Evolutionary conservation across 2,113 vertebrate species (phyloP), one percentile per base, ranked within the genome.

Genomic region (Seriola quinqueradiata): DNA sequence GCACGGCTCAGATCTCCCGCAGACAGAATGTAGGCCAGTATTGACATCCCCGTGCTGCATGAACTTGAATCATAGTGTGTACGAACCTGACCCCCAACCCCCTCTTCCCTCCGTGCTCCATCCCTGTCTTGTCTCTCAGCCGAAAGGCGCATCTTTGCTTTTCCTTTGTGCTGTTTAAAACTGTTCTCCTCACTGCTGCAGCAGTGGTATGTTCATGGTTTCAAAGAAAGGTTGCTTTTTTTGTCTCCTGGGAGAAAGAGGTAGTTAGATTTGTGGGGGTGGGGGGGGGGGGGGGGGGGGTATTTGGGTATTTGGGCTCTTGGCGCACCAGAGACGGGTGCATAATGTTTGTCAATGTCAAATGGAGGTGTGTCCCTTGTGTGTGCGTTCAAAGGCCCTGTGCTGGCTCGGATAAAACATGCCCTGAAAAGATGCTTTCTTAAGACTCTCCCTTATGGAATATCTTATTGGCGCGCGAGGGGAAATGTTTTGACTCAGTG

Each of bases 321-420:
- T 61, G 25, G 75, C 34, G n/a, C 32, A 72, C 67, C 71, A 63
- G 48, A 52, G 25, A 34, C 54, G 74, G 72, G 73, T 70, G 36
- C 71, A 34, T 71, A 78, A 61, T 88, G 68, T 86, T 82, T 90
- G 89, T 91, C 93, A 95, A 94, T 95, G 94, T 95, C 94, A 95
- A 93, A 94, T 82, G 90, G 94, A 86, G 94, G 94, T 90, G 94
- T 94, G 92, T 89, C 87, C 14, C 1, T 7, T 44, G 81, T 61
- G 81, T 46, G 74, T 76, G 63, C 1, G 17, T 75, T 40, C 50
- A 77, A 23, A 42, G 74, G 34, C 57, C 67, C 65, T 4, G 19
- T 40, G 25, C 54, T 38, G 46, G 48, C 32, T 64, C 23, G 55
- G 44, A 23, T 11, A 4, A 52, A 66, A 61, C 19, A 11, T 17